Evolutionary conservation across 1,140 invertebrate species (phyloP).

Genomic region (Megalopta genalis): DNA sequence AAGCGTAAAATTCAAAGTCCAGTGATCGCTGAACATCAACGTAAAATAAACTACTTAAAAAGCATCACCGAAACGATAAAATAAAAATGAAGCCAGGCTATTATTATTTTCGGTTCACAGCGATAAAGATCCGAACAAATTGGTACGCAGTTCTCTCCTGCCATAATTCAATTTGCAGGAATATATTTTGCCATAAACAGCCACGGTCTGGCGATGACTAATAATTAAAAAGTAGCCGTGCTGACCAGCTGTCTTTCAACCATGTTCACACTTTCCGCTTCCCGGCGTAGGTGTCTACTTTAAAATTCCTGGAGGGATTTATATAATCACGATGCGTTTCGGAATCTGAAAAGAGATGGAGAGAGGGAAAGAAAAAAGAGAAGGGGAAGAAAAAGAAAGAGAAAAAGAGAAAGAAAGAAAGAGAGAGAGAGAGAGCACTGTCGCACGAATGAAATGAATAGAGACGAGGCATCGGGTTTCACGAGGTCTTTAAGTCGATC

Average conservation of each 20-base stretch:
- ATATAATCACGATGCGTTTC: conserved; percentile 55
- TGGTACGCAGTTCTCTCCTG: too few species aligned
- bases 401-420: too few species aligned
- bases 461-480: conserved; percentile 55
- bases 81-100: too few species aligned
- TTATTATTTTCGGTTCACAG: too few species aligned
- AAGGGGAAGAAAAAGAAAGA: too few species aligned
- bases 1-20: too few species aligned
- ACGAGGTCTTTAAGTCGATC: conserved; percentile 60
- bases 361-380: too few species aligned
- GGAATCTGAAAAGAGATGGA: conserved; percentile 37
- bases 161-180: too few species aligned
- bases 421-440: conserved; percentile 43
- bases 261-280: conserved; percentile 48
- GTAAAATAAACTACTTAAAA: too few species aligned
- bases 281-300: conserved; percentile 56
- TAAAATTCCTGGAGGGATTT: conserved; percentile 56
- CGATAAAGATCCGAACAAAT: too few species aligned
- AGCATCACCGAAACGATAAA: too few species aligned
- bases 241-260: conserved; percentile 4
- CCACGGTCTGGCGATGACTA: neutral
- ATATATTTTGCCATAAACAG: neutral
- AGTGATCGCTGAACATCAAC: too few species aligned
- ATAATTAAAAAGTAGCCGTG: conserved; percentile 35
- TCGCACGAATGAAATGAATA: conserved; percentile 51